phyloP scores from a whole-genome alignment of 2,113 vertebrate genomes.

The Syngnathus typhle region DNA sequence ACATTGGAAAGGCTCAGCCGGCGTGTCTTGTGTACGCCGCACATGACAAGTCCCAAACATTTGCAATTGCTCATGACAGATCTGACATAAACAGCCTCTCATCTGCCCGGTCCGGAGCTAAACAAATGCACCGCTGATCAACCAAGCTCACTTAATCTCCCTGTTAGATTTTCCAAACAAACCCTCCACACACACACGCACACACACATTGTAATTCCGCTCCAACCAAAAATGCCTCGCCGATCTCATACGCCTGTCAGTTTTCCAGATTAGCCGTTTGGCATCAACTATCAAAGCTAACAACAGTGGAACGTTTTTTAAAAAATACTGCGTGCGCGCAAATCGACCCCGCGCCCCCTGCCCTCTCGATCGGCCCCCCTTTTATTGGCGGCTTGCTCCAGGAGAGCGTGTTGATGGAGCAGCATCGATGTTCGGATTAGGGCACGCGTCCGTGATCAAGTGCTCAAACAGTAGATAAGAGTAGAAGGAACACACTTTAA shows the following conservation, averaged over 20 bases:
- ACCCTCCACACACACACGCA: slow-evolving; percentile 61
- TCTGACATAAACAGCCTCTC: slow-evolving; percentile 67
- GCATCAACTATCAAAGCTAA: slow-evolving; percentile 90
- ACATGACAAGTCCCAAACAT: slow-evolving; percentile 46
- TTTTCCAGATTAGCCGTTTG: slow-evolving; percentile 89
- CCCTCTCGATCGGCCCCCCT: slow-evolving; percentile 75
- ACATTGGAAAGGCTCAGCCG: background rate
- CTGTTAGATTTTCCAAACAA: slow-evolving; percentile 74
- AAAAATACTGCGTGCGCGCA: slow-evolving; percentile 68
- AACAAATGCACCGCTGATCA: slow-evolving; percentile 68
- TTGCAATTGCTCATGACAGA: slow-evolving; percentile 67
- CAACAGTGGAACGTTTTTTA: slow-evolving; percentile 77
- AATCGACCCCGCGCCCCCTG: slow-evolving; percentile 5
- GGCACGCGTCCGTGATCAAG: slow-evolving; percentile 92
- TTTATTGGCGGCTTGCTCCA: slow-evolving; percentile 76
- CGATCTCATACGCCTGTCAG: slow-evolving; percentile 67
- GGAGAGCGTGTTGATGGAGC: slow-evolving; percentile 82
- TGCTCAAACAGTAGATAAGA: slow-evolving; percentile 91
- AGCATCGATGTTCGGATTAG: slow-evolving; percentile 94
- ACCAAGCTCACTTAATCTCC: slow-evolving; percentile 68
- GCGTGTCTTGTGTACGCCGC: slow-evolving; percentile 32
- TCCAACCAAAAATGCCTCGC: slow-evolving; percentile 51
- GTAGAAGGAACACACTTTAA: slow-evolving; percentile 88
- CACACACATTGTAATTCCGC: slow-evolving; percentile 50
- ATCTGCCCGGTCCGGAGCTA: slow-evolving; percentile 56